These are phyloP conservation scores for Diabrotica virgifera DNA, from an alignment of 1,140 invertebrate species.

Conservation along the genomic window DNA sequence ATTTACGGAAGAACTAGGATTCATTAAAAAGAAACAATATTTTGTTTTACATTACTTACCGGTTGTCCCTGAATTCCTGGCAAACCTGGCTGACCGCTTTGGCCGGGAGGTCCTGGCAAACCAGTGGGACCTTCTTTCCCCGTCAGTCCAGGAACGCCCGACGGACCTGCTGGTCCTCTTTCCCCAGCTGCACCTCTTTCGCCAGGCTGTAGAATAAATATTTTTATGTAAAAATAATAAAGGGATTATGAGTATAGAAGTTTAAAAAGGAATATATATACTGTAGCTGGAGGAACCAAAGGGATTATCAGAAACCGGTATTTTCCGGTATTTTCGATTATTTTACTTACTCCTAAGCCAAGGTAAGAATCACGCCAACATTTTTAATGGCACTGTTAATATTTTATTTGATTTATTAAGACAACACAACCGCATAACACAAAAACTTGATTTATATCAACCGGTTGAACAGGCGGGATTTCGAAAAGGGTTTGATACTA, in stretches of 20 bases:
- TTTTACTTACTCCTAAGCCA: too few relatives aligned
- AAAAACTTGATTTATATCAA: too few relatives aligned
- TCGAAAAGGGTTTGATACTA: too few relatives aligned
- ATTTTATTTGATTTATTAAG: too few relatives aligned
- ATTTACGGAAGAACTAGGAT: neutral
- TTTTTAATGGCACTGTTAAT: too few relatives aligned
- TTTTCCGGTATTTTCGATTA: too few relatives aligned
- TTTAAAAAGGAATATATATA: too few relatives aligned
- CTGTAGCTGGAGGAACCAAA: too few relatives aligned
- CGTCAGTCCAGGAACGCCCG: constrained; percentile 49
- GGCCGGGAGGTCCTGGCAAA: constrained; percentile 46
- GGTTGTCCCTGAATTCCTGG: constrained; percentile 49
- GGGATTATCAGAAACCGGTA: neutral
- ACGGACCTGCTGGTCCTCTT: constrained; percentile 39
- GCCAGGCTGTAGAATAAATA: constrained; percentile 35
- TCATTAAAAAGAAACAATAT: neutral
- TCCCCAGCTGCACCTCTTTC: constrained; percentile 42
- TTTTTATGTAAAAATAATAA: neutral
- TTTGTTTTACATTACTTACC: constrained; percentile 17
- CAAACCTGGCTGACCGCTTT: constrained; percentile 47
- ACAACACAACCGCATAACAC: too few relatives aligned
- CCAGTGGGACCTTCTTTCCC: constrained; percentile 47
- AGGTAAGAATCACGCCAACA: too few relatives aligned
- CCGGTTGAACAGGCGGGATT: too few relatives aligned
- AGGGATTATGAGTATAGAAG: too few relatives aligned